Base-by-base conservation (phyloP, 2,888 invertebrate genomes). In the Cephus runcator region DNA sequence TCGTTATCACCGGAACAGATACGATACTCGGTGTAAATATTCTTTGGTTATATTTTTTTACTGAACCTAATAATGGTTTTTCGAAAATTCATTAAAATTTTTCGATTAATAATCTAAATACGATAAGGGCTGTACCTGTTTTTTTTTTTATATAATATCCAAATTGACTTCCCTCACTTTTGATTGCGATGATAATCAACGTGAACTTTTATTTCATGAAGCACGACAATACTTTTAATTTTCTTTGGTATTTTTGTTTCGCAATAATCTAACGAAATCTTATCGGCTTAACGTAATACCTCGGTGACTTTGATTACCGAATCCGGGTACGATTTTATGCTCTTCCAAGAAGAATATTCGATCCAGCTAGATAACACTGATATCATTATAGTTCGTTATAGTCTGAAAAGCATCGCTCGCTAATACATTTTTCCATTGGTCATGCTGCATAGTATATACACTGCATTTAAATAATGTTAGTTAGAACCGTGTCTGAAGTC, bases 401-500 rank as follows among this genome's bases (percentile, higher is more conserved):
- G 56, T 56, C 56, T 56, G 56, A 56, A 56, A 56, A 56, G 23
- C 23, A 56, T n/a, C 75, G 33, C n/a, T 31, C 23, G 56, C 30
- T 76, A 23, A 36, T 73, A 76, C 56, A 76, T 36, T 76, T 34
- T 68, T 76, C 30, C 34, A 74, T 31, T 30, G 73, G 73, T 76
- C 68, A 73, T 73, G 35, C 69, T 34, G 30, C 71, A 30, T 76
- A 31, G 30, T 71, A 69, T 75, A 35, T 75, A 40, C 68, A 73
- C 34, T 76, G 68, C 73, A 73, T 34, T 34, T 34, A 33, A 30
- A 76, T 75, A 15, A 15, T 40, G 34, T 68, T 30, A 73, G 73
- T 34, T 31, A 73, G 69, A 76, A 30, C 11, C 73, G 31, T 77
- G 73, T 77, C 69, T 69, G 73, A 73, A 76, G 73, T 76, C 79